A percentile compares a stretch with the other conserved stretches of the same genome.
Conservation (phyloP, 1,140 invertebrate genomes). For the Papilio helenus region DNA sequence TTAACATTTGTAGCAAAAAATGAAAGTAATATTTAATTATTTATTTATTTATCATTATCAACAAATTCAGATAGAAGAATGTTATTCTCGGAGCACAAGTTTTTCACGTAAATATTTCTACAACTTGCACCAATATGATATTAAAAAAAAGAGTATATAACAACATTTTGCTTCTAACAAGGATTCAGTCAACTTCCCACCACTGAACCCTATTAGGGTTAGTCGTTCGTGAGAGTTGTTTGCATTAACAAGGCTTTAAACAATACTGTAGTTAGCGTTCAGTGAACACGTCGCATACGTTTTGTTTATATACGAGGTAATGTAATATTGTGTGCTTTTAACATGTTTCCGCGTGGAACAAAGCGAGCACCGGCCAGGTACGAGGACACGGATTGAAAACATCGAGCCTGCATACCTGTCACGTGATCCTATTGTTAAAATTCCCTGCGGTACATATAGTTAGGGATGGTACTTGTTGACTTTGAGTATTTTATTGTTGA, state of each 20-base stretch:
- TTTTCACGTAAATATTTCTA: too few relatives aligned
- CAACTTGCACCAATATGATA: too few relatives aligned
- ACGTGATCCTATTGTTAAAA: constrained; percentile 24
- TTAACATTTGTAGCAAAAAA: too few relatives aligned
- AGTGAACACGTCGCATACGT: constrained; percentile 28
- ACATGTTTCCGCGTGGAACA: constrained; percentile 8
- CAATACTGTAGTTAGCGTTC: constrained; percentile 13
- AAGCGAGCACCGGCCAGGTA: constrained; percentile 16
- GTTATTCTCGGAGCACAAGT: too few relatives aligned
- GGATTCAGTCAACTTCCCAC: not conserved
- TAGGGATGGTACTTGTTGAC: not conserved
- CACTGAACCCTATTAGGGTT: constrained; percentile 8
- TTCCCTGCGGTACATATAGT: constrained; percentile 2
- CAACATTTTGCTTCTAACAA: too few relatives aligned
- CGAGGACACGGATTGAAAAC: constrained; percentile 31
- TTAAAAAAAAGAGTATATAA: too few relatives aligned
- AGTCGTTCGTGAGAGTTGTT: constrained; percentile 6
- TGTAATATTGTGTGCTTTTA: constrained; percentile 21
- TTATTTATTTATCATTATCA: too few relatives aligned
- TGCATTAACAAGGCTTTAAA: constrained; percentile 21
- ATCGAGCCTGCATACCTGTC: constrained; percentile 26
- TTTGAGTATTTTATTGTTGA: not conserved
- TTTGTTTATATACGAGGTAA: constrained; percentile 31
- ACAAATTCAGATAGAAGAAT: too few relatives aligned
- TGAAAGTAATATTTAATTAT: too few relatives aligned